Evolutionary conservation across 2,888 invertebrate species (phyloP).

Genomic region (Lysandra coridon): DNA sequence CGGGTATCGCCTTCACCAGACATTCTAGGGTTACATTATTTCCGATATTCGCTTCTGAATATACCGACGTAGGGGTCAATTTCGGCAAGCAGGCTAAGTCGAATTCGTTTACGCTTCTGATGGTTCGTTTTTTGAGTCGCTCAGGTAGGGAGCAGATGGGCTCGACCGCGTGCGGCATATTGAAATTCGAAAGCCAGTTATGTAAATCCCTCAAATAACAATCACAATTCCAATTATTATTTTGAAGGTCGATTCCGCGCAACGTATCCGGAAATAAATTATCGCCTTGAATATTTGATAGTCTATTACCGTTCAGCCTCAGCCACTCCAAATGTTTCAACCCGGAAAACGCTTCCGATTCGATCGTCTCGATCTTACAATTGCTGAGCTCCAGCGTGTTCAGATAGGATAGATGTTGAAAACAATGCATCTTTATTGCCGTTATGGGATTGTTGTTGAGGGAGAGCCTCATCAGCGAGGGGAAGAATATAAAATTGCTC

Average conservation of each 20-base stretch:
- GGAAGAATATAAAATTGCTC: conserved; percentile 87
- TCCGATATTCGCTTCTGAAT: conserved; percentile 88
- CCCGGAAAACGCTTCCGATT: conserved; percentile 90
- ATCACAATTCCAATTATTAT: conserved; percentile 94
- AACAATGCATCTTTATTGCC: conserved; percentile 85
- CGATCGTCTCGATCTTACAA: conserved; percentile 88
- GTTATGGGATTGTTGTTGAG: conserved; percentile 91
- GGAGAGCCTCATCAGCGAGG: conserved; percentile 90
- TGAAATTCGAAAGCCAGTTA: conserved; percentile 88
- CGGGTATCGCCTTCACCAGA: conserved; percentile 89
- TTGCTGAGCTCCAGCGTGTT: conserved; percentile 90
- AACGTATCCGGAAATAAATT: conserved; percentile 88
- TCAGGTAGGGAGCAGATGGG: conserved; percentile 87
- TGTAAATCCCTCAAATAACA: conserved; percentile 89
- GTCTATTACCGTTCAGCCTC: conserved; percentile 89
- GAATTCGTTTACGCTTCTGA: conserved; percentile 83
- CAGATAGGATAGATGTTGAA: conserved; percentile 87
- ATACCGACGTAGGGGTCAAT: conserved; percentile 87
- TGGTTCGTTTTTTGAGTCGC: conserved; percentile 83
- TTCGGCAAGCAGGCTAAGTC: conserved; percentile 92
- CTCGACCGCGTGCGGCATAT: conserved; percentile 88
- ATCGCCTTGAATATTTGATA: conserved; percentile 85
- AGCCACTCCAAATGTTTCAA: conserved; percentile 91
- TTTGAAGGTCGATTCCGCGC: conserved; percentile 89
- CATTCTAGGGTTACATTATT: conserved; percentile 91